phyloP scores from a whole-genome alignment of 2,113 vertebrate species.

The Entelurus aequoreus region DNA sequence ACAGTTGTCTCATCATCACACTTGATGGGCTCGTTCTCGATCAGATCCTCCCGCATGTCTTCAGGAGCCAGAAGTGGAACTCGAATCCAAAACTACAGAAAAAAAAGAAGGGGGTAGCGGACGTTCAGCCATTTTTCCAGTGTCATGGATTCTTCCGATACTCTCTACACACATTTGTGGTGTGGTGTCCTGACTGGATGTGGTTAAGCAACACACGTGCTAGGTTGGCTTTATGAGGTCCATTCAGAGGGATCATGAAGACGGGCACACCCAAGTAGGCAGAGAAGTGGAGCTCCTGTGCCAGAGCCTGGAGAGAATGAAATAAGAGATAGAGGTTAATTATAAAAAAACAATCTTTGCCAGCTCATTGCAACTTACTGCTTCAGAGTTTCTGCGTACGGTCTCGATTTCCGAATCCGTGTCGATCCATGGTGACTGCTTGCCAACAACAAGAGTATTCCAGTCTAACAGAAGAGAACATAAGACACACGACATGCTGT shows the following conservation, averaged over 20 bases:
- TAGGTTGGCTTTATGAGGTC: slow-evolving; percentile 79
- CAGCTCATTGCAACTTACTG: slow-evolving; percentile 78
- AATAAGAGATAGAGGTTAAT: not conserved
- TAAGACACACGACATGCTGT: not conserved
- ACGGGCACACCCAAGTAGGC: slow-evolving; percentile 89
- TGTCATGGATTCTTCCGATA: not conserved
- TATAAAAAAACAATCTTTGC: not conserved
- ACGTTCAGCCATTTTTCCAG: not conserved
- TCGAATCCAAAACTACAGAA: slow-evolving; percentile 83
- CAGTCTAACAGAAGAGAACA: slow-evolving; percentile 70
- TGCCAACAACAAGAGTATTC: slow-evolving; percentile 90
- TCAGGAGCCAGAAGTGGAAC: slow-evolving; percentile 81
- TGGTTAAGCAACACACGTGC: slow-evolving; percentile 85
- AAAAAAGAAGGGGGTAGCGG: slow-evolving; percentile 14
- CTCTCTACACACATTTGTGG: slow-evolving; percentile 74
- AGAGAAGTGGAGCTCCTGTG: slow-evolving; percentile 88
- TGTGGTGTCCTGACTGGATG: slow-evolving; percentile 87
- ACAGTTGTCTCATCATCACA: slow-evolving; percentile 60
- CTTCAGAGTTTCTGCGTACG: slow-evolving; percentile 82
- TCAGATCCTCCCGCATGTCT: slow-evolving; percentile 81
- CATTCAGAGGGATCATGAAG: slow-evolving; percentile 80
- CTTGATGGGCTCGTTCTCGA: slow-evolving; percentile 75
- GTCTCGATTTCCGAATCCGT: slow-evolving; percentile 80
- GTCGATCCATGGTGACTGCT: slow-evolving; percentile 86
- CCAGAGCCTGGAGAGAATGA: slow-evolving; percentile 73